phyloP scores from a whole-genome alignment of 2,797 vertebrate species.

The Varecia variegata region DNA sequence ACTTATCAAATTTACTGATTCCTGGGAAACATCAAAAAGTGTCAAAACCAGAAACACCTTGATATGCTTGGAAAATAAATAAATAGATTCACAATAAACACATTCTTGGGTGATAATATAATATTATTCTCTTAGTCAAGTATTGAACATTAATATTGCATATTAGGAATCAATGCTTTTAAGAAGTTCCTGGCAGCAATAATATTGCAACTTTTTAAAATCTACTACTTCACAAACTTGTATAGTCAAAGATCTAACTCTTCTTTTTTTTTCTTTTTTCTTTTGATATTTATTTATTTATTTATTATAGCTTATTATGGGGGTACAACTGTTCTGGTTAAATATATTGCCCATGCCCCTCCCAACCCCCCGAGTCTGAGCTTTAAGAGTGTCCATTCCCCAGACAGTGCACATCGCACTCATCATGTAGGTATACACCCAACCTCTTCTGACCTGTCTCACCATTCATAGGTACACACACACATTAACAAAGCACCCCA shows the following conservation, averaged over 20 bases:
- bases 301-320: no score
- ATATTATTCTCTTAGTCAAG: background rate
- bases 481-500: background rate
- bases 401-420: no score
- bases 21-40: background rate
- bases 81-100: background rate
- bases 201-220: background rate
- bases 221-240: background rate
- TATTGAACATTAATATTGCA: background rate
- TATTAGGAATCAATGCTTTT: background rate
- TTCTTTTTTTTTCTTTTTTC: no score
- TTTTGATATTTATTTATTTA: no score
- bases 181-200: background rate
- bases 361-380: no score
- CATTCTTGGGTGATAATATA: background rate
- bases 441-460: accelerated
- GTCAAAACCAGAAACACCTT: background rate
- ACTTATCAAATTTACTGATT: background rate
- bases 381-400: no score
- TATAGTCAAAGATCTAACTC: background rate
- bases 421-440: no score
- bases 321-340: no score
- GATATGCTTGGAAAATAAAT: background rate
- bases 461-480: background rate
- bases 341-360: no score